phyloP scores from a whole-genome alignment of 2,113 vertebrate species.

The Menidia beryllina region DNA sequence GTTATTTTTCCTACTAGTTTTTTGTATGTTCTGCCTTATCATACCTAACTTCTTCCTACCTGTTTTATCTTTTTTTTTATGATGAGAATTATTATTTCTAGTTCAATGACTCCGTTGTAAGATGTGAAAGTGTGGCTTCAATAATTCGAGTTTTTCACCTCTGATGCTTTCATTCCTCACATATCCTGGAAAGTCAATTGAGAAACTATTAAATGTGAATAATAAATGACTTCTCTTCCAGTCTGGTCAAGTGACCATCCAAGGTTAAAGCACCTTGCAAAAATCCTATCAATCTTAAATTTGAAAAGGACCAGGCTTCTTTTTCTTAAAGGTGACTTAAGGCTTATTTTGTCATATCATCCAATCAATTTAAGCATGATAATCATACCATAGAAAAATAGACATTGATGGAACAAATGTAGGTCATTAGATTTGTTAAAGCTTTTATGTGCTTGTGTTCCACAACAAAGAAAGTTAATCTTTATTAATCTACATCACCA shows the following conservation, averaged over 20 bases:
- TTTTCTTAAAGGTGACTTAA: background rate
- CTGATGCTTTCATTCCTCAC: background rate
- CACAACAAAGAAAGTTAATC: background rate
- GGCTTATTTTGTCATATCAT: background rate
- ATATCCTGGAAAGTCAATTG: background rate
- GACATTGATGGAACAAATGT: too few species aligned
- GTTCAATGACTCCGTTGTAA: background rate
- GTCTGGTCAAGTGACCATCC: constrained; percentile 1
- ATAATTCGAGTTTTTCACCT: too few species aligned
- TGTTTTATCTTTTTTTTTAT: too few species aligned
- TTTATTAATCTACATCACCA: background rate
- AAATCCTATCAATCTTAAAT: constrained; percentile 12
- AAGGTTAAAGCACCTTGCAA: background rate
- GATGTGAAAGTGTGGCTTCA: background rate
- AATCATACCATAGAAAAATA: background rate
- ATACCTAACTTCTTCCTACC: background rate
- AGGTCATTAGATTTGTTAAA: too few species aligned
- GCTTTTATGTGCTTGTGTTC: too few species aligned
- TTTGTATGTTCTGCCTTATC: background rate
- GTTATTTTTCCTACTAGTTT: background rate
- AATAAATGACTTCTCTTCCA: background rate
- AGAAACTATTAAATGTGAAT: background rate
- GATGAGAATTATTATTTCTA: background rate
- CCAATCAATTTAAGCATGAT: background rate
- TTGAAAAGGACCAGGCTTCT: background rate